A percentile compares a stretch with the other conserved stretches of the same genome.
Evolutionary conservation across 2,797 vertebrate genomes (phyloP).

Genomic region (Monodelphis domestica): DNA sequence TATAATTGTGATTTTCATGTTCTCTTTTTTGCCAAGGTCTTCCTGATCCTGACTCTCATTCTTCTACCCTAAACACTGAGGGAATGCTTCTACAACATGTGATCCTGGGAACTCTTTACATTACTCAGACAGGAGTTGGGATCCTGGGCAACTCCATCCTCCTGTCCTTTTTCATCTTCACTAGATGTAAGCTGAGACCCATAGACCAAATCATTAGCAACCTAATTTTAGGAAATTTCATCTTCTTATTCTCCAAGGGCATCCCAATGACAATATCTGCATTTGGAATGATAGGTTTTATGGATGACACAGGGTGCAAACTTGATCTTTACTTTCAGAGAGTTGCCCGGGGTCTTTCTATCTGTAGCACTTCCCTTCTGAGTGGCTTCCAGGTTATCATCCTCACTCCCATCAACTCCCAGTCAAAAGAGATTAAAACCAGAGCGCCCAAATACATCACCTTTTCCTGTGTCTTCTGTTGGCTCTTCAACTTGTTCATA

Average conservation of each 20-base stretch:
- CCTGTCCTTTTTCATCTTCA: neutral
- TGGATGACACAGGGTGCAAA: neutral
- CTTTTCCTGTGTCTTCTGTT: neutral
- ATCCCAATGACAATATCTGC: neutral
- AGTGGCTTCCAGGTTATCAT: neutral
- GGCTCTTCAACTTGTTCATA: neutral
- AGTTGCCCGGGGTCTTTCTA: neutral
- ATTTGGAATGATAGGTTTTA: neutral
- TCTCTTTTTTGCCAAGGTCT: neutral
- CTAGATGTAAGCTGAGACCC: neutral
- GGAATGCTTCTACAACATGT: neutral
- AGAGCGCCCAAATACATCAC: neutral
- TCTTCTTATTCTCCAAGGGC: neutral
- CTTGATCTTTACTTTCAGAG: neutral
- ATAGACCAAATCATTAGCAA: neutral
- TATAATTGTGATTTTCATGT: neutral
- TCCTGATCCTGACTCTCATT: neutral
- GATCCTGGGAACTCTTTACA: neutral
- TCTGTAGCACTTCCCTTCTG: neutral
- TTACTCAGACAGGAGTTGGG: neutral
- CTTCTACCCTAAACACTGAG: neutral
- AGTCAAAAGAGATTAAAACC: neutral
- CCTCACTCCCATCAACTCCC: neutral
- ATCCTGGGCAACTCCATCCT: neutral
- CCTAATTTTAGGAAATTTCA: neutral